These are phyloP conservation scores for Aricia agestis DNA, from an alignment of 1,140 invertebrate genomes.

Conservation along the genomic window DNA sequence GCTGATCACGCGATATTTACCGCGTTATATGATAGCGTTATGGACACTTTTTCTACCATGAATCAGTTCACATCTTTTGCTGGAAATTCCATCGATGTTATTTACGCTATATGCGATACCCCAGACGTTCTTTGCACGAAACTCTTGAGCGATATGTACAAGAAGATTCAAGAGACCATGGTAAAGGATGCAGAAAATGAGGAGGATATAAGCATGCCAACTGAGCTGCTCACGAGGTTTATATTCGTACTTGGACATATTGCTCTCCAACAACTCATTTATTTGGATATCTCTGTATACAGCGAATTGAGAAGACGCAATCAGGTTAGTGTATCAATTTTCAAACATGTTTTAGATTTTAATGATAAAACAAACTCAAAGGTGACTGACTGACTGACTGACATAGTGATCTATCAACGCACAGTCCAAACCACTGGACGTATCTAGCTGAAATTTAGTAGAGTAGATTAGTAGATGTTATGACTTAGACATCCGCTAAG, in stretches of 20 bases:
- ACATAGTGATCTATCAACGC: too few relatives aligned
- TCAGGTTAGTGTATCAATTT: conserved; percentile 46
- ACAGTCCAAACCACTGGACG: too few relatives aligned
- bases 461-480: too few relatives aligned
- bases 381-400: too few relatives aligned
- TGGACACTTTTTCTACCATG: conserved; percentile 59
- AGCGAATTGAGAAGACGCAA: conserved; percentile 75
- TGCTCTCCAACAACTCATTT: conserved; percentile 84
- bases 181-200: conserved; percentile 61
- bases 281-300: conserved; percentile 86
- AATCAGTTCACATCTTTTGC: conserved; percentile 61
- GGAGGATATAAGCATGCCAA: conserved; percentile 53
- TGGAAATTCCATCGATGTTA: conserved; percentile 53
- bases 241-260: conserved; percentile 84
- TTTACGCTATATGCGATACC: conserved; percentile 67
- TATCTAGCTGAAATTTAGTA: too few relatives aligned
- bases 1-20: conserved; percentile 55
- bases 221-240: conserved; percentile 79
- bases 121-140: conserved; percentile 61
- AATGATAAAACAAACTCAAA: too few relatives aligned
- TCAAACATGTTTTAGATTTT: conserved; percentile 1
- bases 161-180: conserved; percentile 65
- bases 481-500: too few relatives aligned
- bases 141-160: conserved; percentile 61
- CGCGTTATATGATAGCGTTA: conserved; percentile 51